Evolutionary conservation across 1,140 invertebrate genomes (phyloP), one percentile per base, ranked within the genome.

Genomic region (Drosophila ironensis): DNA sequence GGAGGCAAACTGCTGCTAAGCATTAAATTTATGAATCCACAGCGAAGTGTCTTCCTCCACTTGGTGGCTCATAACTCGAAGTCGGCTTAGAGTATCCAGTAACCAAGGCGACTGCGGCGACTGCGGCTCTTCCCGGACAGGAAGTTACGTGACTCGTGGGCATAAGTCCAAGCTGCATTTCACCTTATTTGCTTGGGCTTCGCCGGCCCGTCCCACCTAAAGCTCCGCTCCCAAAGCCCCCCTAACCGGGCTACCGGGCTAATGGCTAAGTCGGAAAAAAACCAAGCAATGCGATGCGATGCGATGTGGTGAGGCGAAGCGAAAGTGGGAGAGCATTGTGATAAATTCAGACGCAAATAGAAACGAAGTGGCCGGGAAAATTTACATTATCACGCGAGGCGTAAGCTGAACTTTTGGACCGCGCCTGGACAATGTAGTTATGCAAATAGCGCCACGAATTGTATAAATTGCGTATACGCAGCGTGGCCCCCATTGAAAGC

Each of bases 401-500:
- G 47, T 28, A 28, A 42, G 48, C 51, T 69, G 46, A 61, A 20
- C 38, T 46, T 27, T 42, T 70, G 66, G 48, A 48, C 47, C 30
- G 1, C 4, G 33, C 7, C 14, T 37, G 33, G 33, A 68, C 45
- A 37, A 47, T 59, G 74, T 73, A 78, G 78, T 84, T 84, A 84
- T 84, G 78, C 74, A 86, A 84, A 84, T 84, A 74, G 78, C 54
- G 44, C 52, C 54, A 73, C 69, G 80, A 84, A 86, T 86, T 78
- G 84, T 72, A 84, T 84, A 86, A 84, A 84, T 84, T 84, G 78
- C 78, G 80, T 84, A 84, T 84, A 84, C 78, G 80, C 73, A 54
- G 40, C 47, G 78, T 66, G 41, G 41, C 41, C 42, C n/a, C 30
- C 7, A 11, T 19, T 9, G 19, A 41, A 41, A 4, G 22, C 17